These are phyloP conservation scores for Esox masquinongy DNA, from an alignment of 2,797 vertebrate genomes.

Conservation along the genomic window DNA sequence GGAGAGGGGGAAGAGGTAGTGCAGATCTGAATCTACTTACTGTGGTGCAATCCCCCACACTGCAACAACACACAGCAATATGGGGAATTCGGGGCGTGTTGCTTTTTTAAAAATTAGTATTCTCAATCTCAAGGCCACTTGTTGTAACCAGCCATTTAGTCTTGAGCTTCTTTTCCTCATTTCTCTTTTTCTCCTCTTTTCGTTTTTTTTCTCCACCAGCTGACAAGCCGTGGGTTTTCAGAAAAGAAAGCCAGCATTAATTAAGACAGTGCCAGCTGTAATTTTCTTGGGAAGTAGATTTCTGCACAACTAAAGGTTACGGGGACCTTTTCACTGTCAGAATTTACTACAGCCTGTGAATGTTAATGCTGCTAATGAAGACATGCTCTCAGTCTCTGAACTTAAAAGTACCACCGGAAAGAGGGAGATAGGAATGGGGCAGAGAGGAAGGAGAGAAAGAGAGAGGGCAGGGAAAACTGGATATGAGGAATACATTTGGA, in stretches of 20 bases:
- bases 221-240: conserved; percentile 99
- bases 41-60: conserved; percentile 63
- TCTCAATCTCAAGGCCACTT: conserved; percentile 67
- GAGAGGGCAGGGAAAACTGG: conserved; percentile 62
- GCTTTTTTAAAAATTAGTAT: conserved; percentile 56
- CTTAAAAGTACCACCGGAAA: conserved; percentile 96
- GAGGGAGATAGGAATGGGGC: conserved; percentile 62
- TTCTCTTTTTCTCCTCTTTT: conserved; percentile 68
- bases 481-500: conserved; percentile 83
- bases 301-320: conserved; percentile 99
- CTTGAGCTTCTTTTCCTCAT: conserved; percentile 41
- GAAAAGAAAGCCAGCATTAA: conserved; percentile 99
- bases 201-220: conserved; percentile 80
- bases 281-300: conserved; percentile 99
- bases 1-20: conserved; percentile 46
- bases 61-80: conserved; percentile 71
- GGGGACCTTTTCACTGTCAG: conserved; percentile 99
- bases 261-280: conserved; percentile 99
- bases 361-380: conserved; percentile 99
- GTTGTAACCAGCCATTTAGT: conserved; percentile 60
- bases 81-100: conserved; percentile 68
- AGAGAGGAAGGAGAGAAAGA: conserved; percentile 34
- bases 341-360: conserved; percentile 99
- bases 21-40: conserved; percentile 76
- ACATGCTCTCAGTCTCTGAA: conserved; percentile 99